phyloP scores from a whole-genome alignment of 1,140 invertebrate species.

The Cherax destructor region DNA sequence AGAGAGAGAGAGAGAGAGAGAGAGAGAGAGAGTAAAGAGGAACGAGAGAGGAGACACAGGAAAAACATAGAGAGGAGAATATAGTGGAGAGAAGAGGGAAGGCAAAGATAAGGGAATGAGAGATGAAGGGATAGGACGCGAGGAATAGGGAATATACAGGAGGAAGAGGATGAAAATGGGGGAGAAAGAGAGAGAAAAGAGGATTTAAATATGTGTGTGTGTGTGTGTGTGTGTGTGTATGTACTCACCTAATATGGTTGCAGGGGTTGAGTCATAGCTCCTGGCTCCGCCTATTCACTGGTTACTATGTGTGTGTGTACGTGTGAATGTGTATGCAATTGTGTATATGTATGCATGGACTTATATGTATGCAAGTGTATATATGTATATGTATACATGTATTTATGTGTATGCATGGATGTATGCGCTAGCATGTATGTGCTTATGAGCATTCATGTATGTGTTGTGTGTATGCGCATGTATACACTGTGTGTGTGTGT shows the following conservation, averaged over 20 bases:
- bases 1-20: not conserved
- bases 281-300: too few relatives aligned
- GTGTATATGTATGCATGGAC: not conserved
- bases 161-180: too few relatives aligned
- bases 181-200: not conserved
- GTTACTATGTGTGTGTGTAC: not conserved
- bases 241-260: not conserved
- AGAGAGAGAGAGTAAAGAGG: too few relatives aligned
- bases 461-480: too few relatives aligned
- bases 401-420: not conserved
- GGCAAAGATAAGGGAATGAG: too few relatives aligned
- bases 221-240: not conserved
- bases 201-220: too few relatives aligned
- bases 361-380: not conserved
- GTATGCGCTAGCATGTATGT: not conserved
- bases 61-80: too few relatives aligned
- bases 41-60: too few relatives aligned
- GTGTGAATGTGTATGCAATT: not conserved
- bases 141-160: too few relatives aligned
- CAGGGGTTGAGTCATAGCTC: too few relatives aligned
- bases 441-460: not conserved
- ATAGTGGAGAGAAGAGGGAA: too few relatives aligned
- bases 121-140: too few relatives aligned
- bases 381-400: not conserved
- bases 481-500: slow-evolving; percentile 1